Conservation (phyloP, 2,113 vertebrate genomes). For the Todiramphus chloris region DNA sequence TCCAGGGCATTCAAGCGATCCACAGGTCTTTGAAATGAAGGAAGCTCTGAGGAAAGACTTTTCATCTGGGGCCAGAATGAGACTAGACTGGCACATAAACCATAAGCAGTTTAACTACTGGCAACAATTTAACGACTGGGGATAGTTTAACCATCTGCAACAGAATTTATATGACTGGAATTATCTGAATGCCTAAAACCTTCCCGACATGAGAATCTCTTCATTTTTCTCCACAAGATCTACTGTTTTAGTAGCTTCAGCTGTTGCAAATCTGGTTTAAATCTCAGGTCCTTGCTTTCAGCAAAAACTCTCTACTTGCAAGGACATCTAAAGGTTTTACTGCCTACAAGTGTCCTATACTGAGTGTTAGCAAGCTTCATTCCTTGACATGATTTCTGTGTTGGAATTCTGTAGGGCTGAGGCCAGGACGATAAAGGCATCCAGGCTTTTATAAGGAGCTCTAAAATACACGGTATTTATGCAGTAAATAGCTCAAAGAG, state of each 20-base stretch:
- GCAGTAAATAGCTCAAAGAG: not conserved
- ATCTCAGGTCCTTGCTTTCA: not conserved
- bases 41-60: not conserved
- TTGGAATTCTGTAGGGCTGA: not conserved
- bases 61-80: not conserved
- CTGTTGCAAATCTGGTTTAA: not conserved
- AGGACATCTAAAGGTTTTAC: not conserved
- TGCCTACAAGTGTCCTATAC: not conserved
- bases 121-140: not conserved
- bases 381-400: not conserved
- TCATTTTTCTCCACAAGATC: fast-evolving
- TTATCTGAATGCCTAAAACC: not conserved
- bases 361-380: not conserved
- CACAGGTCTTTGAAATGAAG: not conserved
- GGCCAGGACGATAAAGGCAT: not conserved
- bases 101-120: not conserved
- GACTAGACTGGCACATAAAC: not conserved
- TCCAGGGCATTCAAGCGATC: not conserved
- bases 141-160: not conserved
- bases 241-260: not conserved
- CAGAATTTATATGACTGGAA: not conserved
- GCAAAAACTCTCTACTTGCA: not conserved
- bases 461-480: not conserved
- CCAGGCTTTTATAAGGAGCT: not conserved
- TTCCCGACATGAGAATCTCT: not conserved